phyloP scores from a whole-genome alignment of 2,113 vertebrate species.

The Edolisoma coerulescens region DNA sequence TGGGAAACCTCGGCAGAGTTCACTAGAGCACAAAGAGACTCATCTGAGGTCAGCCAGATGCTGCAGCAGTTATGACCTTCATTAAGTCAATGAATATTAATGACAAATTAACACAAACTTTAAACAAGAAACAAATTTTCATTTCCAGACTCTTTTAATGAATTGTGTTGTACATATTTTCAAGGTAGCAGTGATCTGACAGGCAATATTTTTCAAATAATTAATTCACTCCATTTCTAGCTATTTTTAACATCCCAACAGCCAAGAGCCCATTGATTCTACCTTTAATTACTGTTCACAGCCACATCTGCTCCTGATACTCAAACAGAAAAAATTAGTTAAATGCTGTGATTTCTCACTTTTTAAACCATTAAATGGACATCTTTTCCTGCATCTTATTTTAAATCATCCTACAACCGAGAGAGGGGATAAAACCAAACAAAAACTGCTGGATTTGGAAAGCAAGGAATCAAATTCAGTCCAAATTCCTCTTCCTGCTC shows the following conservation, averaged over 20 bases:
- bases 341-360: background rate
- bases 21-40: background rate
- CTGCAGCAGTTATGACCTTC: background rate
- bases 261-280: background rate
- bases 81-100: background rate
- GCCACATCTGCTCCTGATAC: background rate
- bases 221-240: slow-evolving; percentile 28
- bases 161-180: slow-evolving; percentile 9
- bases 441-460: background rate
- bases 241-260: background rate
- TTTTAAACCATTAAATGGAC: background rate
- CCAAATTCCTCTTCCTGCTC: background rate
- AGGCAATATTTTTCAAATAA: slow-evolving; percentile 15
- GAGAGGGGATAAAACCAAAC: rapidly evolving
- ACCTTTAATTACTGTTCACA: slow-evolving; percentile 8
- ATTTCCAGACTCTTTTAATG: slow-evolving; percentile 7
- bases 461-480: background rate
- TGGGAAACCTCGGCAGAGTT: background rate
- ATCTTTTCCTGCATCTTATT: background rate
- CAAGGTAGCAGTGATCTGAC: slow-evolving; percentile 32
- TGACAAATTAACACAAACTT: background rate
- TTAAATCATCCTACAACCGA: background rate
- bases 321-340: background rate
- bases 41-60: background rate
- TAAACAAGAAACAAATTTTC: background rate